These are phyloP conservation scores for Perca schrenkii DNA, from an alignment of 2,113 vertebrate genomes.

Conservation along the genomic window DNA sequence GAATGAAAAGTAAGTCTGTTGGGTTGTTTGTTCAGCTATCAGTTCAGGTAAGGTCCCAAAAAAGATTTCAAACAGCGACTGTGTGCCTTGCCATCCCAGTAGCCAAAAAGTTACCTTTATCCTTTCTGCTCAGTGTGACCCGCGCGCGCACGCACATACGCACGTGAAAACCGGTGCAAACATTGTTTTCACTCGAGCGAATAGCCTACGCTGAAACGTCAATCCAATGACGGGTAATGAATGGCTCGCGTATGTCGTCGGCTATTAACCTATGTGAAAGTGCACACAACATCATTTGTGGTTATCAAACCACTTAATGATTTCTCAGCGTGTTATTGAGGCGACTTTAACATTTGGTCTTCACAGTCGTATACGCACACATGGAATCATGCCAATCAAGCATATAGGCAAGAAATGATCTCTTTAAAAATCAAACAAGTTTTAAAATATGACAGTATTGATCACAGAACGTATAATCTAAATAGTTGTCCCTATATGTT, in stretches of 20 bases:
- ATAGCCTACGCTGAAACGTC: background rate
- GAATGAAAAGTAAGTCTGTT: slow-evolving; percentile 8
- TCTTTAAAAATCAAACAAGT: background rate
- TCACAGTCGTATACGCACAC: background rate
- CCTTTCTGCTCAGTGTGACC: slow-evolving; percentile 10
- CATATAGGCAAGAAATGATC: background rate
- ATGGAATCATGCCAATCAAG: background rate
- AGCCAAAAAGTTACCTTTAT: slow-evolving; percentile 60
- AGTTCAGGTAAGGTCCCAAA: background rate
- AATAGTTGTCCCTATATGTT: background rate
- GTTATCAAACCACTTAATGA: background rate
- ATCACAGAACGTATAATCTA: background rate
- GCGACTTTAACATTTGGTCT: background rate
- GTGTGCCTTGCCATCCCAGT: slow-evolving; percentile 14
- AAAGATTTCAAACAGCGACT: slow-evolving; percentile 5
- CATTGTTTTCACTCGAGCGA: background rate
- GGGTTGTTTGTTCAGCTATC: slow-evolving; percentile 38
- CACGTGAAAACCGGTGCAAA: slow-evolving; percentile 4
- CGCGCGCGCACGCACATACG: background rate
- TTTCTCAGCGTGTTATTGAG: background rate
- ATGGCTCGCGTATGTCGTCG: background rate
- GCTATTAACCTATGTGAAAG: background rate
- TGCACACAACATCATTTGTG: background rate
- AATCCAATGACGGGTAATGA: background rate
- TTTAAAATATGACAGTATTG: background rate